These are phyloP conservation scores for Zele albiditarsus DNA, from an alignment of 2,888 invertebrate species.

Conservation along the genomic window DNA sequence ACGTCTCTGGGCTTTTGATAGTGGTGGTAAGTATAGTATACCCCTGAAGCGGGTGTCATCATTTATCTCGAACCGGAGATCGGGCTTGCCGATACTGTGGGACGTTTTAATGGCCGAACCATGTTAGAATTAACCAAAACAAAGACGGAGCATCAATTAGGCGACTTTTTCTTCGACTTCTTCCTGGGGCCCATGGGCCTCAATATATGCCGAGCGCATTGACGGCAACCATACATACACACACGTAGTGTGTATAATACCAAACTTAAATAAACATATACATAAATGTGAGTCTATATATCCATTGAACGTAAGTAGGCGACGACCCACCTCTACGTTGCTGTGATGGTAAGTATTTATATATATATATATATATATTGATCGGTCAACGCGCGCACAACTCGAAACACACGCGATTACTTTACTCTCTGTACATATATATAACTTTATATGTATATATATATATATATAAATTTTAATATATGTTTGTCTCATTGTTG, in stretches of 20 bases:
- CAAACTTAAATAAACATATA: constrained; percentile 12
- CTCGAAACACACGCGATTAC: constrained; percentile 2
- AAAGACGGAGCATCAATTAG: constrained; percentile 82
- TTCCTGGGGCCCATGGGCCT: constrained; percentile 50
- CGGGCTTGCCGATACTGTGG: constrained; percentile 77
- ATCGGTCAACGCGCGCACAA: constrained; percentile 18
- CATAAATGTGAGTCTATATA: neutral
- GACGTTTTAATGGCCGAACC: constrained; percentile 83
- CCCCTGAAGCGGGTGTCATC: constrained; percentile 75
- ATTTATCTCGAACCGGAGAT: constrained; percentile 77
- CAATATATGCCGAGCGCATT: constrained; percentile 38
- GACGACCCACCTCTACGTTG: constrained; percentile 7
- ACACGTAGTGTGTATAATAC: neutral
- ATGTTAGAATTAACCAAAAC: constrained; percentile 82
- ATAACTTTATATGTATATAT: neutral
- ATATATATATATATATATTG: constrained; percentile 1
- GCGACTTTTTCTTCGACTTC: constrained; percentile 73
- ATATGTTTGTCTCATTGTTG: neutral
- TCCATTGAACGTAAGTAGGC: neutral
- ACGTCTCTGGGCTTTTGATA: constrained; percentile 38
- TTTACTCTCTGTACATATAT: neutral
- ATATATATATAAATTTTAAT: neutral
- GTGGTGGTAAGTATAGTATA: constrained; percentile 70
- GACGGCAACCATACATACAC: constrained; percentile 15
- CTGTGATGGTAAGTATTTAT: neutral